phyloP scores from a whole-genome alignment of 2,797 vertebrate species.

The Hippoglossus hippoglossus region DNA sequence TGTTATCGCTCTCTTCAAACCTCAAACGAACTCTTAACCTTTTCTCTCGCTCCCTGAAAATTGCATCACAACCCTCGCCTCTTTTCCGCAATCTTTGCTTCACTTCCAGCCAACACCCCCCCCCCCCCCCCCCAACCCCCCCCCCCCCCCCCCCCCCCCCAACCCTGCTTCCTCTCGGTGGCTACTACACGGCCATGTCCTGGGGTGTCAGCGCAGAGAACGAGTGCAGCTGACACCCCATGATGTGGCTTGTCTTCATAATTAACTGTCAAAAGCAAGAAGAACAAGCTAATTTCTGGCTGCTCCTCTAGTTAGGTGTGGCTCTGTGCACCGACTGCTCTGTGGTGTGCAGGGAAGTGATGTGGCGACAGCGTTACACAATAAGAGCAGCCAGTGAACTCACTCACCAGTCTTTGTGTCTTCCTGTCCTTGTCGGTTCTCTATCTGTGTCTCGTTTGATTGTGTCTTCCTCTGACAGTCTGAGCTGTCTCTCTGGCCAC shows the following conservation, averaged over 20 bases:
- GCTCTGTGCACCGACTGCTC: slow-evolving; percentile 13
- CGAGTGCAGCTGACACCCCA: slow-evolving; percentile 36
- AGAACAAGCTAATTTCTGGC: slow-evolving; percentile 25
- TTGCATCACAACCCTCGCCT: background rate
- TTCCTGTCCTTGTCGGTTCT: slow-evolving; percentile 71
- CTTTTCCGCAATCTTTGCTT: slow-evolving; percentile 28
- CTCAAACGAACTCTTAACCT: slow-evolving; percentile 1
- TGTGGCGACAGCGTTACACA: slow-evolving; percentile 59
- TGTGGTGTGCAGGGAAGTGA: slow-evolving; percentile 48
- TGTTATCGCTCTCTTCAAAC: slow-evolving; percentile 8
- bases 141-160: background rate
- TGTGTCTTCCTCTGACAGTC: slow-evolving; percentile 55
- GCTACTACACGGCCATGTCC: slow-evolving; percentile 28
- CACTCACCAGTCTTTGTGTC: slow-evolving; percentile 60
- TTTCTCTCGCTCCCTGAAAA: background rate
- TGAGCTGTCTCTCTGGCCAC: slow-evolving; percentile 53
- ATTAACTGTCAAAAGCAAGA: slow-evolving; percentile 38
- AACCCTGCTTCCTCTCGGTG: background rate
- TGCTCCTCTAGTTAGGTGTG: slow-evolving; percentile 45
- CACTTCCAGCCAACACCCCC: background rate
- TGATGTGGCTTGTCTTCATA: slow-evolving; percentile 42
- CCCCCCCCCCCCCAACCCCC: too few relatives aligned
- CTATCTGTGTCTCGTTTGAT: slow-evolving; percentile 56
- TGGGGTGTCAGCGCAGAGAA: slow-evolving; percentile 17
- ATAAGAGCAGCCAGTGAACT: slow-evolving; percentile 65